Percentiles rank a stretch among this genome's conserved stretches.
Evolutionary conservation across 92 coral and sea anemone genomes (phyloP).

Genomic region (Phenganax stokvisi): DNA sequence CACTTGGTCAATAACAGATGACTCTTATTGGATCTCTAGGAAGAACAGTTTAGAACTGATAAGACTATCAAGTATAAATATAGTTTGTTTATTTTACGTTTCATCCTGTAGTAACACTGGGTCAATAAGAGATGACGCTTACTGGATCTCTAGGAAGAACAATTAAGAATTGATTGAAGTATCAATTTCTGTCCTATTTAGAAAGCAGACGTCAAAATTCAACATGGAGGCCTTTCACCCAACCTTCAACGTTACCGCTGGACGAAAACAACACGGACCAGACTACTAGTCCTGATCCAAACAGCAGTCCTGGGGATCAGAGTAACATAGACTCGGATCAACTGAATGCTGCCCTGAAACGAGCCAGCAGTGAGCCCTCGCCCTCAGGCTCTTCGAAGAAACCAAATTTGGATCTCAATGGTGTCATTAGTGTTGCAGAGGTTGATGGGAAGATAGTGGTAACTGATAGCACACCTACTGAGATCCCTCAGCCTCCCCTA

Average conservation of each 20-base stretch:
- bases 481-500: conserved; percentile 7
- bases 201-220: conserved; percentile 40
- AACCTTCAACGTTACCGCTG: conserved; percentile 20
- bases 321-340: not conserved
- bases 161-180: not conserved
- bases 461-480: conserved; percentile 16
- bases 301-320: not conserved
- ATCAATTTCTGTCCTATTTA: conserved; percentile 1
- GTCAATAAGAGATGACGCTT: too few relatives aligned
- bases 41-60: not conserved
- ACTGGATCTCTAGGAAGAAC: not conserved
- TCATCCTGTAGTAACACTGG: too few relatives aligned
- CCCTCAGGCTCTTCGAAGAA: not conserved
- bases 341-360: not conserved
- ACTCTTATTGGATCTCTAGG: too few relatives aligned
- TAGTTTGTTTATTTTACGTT: too few relatives aligned
- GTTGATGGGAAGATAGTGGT: conserved; percentile 30
- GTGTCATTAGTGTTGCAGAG: conserved; percentile 15
- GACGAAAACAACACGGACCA: conserved; percentile 21
- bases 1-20: too few relatives aligned
- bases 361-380: not conserved
- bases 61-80: not conserved
- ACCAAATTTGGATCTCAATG: not conserved
- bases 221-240: conserved; percentile 35
- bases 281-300: conserved; percentile 2